These are phyloP conservation scores for Characodon lateralis DNA, from an alignment of 2,797 vertebrate genomes.

Conservation along the genomic window DNA sequence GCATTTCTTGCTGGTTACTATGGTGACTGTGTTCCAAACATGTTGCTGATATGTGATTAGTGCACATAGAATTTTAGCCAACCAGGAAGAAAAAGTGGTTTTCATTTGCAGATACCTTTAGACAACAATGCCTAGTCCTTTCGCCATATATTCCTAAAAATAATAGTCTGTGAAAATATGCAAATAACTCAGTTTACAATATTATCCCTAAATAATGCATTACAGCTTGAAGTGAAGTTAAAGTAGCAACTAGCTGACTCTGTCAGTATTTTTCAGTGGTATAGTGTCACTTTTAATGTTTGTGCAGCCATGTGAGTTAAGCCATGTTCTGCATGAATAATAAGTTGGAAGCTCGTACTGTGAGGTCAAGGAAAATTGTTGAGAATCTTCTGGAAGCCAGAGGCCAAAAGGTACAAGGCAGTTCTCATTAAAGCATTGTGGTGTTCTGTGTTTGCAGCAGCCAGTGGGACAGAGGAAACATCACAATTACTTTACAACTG, in stretches of 20 bases:
- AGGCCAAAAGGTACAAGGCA: slow-evolving; percentile 28
- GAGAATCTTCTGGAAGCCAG: slow-evolving; percentile 39
- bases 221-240: slow-evolving; percentile 21
- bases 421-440: slow-evolving; percentile 27
- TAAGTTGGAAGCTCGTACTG: slow-evolving; percentile 25
- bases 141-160: neutral
- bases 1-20: slow-evolving; percentile 30
- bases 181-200: slow-evolving; percentile 20
- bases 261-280: slow-evolving; percentile 11
- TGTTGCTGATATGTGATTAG: slow-evolving; percentile 35
- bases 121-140: neutral
- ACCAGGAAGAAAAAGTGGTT: slow-evolving; percentile 26
- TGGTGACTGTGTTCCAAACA: slow-evolving; percentile 31
- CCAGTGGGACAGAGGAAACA: slow-evolving; percentile 20
- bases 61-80: slow-evolving; percentile 31
- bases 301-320: neutral
- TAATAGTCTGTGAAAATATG: neutral
- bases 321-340: slow-evolving; percentile 35
- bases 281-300: neutral
- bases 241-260: slow-evolving; percentile 24
- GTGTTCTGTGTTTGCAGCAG: slow-evolving; percentile 9
- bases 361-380: slow-evolving; percentile 34
- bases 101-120: neutral
- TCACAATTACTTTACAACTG: neutral
- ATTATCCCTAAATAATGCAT: slow-evolving; percentile 31